Conservation (phyloP, 2,113 vertebrate species). For the Turnix velox region DNA sequence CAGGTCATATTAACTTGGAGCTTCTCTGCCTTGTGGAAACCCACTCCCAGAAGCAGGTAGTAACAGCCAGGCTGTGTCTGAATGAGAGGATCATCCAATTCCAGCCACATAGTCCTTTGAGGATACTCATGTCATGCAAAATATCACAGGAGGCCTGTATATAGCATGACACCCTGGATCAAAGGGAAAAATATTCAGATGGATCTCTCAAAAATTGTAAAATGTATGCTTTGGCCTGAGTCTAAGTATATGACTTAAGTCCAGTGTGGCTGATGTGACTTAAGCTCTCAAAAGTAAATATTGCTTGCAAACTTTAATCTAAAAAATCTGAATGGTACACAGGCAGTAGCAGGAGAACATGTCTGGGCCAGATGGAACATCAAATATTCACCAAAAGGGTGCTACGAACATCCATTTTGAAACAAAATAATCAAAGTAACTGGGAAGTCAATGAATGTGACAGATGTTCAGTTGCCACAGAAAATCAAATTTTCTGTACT, state of each 20-base stretch:
- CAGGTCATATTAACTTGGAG: not conserved
- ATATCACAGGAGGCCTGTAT: not conserved
- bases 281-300: not conserved
- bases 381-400: not conserved
- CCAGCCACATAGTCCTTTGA: not conserved
- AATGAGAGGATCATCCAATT: not conserved
- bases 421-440: not conserved
- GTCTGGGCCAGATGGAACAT: not conserved
- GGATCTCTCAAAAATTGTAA: not conserved
- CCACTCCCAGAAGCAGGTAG: not conserved
- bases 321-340: not conserved
- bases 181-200: not conserved
- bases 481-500: constrained; percentile 19
- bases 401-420: fast-evolving
- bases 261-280: not conserved
- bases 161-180: not conserved
- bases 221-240: not conserved
- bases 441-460: not conserved
- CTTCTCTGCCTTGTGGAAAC: not conserved
- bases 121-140: not conserved
- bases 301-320: not conserved
- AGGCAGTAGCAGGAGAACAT: not conserved
- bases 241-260: not conserved
- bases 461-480: not conserved
- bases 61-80: not conserved